A percentile compares a stretch with the other conserved stretches of the same genome.
Evolutionary conservation across 2,888 invertebrate species (phyloP).

Genomic region (Abrostola tripartita): DNA sequence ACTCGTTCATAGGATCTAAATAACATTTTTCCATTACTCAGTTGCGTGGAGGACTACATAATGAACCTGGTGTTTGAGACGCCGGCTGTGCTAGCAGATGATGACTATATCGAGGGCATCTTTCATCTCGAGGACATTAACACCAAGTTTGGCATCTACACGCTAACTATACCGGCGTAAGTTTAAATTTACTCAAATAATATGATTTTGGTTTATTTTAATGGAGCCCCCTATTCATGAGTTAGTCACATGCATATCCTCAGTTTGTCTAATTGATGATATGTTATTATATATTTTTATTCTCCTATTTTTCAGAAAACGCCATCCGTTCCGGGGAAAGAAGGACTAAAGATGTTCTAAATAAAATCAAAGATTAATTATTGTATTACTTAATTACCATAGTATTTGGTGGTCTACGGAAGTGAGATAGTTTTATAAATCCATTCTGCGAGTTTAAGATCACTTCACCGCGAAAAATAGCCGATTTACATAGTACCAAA

Average conservation of each 20-base stretch:
- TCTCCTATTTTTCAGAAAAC: conserved; percentile 71
- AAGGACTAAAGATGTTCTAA: conserved; percentile 65
- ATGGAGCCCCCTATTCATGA: background rate
- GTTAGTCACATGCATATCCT: no score
- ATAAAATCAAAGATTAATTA: conserved; percentile 15
- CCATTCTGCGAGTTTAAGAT: background rate
- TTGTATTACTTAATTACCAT: conserved; percentile 1
- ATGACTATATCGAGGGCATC: conserved; percentile 75
- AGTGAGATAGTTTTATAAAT: background rate
- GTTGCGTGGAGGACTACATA: conserved; percentile 85
- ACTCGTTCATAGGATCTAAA: background rate
- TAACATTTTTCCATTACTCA: conserved; percentile 48
- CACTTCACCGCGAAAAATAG: no score
- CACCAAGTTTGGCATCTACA: conserved; percentile 83
- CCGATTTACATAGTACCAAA: no score
- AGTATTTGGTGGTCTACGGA: background rate
- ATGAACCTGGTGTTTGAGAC: conserved; percentile 84
- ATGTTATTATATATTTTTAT: no score
- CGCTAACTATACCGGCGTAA: conserved; percentile 83
- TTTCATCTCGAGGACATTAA: conserved; percentile 81
- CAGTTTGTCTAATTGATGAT: no score
- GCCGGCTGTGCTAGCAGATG: conserved; percentile 78
- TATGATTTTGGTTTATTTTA: background rate
- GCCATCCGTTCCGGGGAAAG: conserved; percentile 79
- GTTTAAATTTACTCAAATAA: conserved; percentile 28